phyloP scores from a whole-genome alignment of 2,113 vertebrate species.

The Falco punctatus region DNA sequence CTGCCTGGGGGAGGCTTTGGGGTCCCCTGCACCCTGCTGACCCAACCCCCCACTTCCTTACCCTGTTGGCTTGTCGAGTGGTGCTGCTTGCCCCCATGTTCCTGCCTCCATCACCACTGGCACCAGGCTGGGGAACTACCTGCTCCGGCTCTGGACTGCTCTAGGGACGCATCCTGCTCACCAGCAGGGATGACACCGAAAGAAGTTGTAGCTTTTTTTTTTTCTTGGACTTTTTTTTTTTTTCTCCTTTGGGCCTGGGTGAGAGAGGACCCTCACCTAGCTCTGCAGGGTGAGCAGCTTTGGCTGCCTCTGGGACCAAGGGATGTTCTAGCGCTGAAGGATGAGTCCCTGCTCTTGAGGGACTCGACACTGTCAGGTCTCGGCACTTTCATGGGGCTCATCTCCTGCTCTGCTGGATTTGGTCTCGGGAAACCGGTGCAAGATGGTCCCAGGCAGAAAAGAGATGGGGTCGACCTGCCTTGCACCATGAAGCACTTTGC shows the following conservation, averaged over 20 bases:
- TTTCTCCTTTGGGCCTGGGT: not conserved
- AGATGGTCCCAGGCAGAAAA: constrained; percentile 6
- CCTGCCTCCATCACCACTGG: not conserved
- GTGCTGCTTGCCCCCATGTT: not conserved
- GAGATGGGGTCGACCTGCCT: not conserved
- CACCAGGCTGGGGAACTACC: not conserved
- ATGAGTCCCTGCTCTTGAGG: not conserved
- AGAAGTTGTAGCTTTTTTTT: not conserved
- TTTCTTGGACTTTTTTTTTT: not conserved
- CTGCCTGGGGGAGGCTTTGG: not conserved
- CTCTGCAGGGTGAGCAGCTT: not conserved
- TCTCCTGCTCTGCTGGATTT: constrained; percentile 36
- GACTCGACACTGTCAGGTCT: not conserved
- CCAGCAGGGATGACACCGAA: not conserved
- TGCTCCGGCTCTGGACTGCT: not conserved
- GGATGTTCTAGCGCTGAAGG: not conserved
- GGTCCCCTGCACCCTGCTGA: not conserved
- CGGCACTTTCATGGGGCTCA: constrained; percentile 25
- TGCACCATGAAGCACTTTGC: constrained; percentile 57
- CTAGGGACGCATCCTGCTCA: not conserved
- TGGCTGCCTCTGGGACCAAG: not conserved
- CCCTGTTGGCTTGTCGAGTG: not conserved
- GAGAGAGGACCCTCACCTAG: not conserved
- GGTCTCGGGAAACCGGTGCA: constrained; percentile 8
- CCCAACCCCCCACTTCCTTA: not conserved